A percentile compares a stretch with the other conserved stretches of the same genome.
Evolutionary conservation across 2,888 invertebrate genomes (phyloP).

Genomic region (Callosobruchus maculatus): DNA sequence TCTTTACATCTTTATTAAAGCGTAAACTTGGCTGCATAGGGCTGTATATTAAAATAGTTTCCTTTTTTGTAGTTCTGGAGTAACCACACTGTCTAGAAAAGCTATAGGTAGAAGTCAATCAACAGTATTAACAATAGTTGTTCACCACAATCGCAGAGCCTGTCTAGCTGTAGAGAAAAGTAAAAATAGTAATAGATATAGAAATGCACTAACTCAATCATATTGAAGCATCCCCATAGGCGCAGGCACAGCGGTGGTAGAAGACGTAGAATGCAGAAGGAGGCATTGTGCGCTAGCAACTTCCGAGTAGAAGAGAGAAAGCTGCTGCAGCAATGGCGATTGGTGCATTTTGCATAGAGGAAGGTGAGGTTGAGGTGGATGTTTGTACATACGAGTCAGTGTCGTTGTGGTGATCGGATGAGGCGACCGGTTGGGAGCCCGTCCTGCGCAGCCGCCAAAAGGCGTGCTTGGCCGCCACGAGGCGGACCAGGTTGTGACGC

Average conservation of each 20-base stretch:
- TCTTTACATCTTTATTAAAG: no score
- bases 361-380: background rate
- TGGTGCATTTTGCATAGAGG: background rate
- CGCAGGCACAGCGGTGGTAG: background rate
- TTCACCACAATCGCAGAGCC: no score
- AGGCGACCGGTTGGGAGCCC: conserved; percentile 42
- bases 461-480: conserved; percentile 69
- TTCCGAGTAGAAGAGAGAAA: background rate
- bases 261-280: background rate
- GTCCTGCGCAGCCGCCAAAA: conserved; percentile 62
- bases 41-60: no score
- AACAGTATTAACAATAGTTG: no score
- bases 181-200: background rate
- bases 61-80: no score
- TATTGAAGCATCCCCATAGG: background rate
- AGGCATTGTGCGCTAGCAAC: background rate
- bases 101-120: no score
- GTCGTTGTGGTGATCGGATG: conserved; percentile 38
- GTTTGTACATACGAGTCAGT: conserved; percentile 47
- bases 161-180: background rate
- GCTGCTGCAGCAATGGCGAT: background rate
- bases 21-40: no score
- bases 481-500: conserved; percentile 67
- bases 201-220: background rate
- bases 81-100: no score